Evolutionary conservation across 2,888 invertebrate genomes (phyloP), one percentile per base, ranked within the genome.

Genomic region (Julus scandinavius): DNA sequence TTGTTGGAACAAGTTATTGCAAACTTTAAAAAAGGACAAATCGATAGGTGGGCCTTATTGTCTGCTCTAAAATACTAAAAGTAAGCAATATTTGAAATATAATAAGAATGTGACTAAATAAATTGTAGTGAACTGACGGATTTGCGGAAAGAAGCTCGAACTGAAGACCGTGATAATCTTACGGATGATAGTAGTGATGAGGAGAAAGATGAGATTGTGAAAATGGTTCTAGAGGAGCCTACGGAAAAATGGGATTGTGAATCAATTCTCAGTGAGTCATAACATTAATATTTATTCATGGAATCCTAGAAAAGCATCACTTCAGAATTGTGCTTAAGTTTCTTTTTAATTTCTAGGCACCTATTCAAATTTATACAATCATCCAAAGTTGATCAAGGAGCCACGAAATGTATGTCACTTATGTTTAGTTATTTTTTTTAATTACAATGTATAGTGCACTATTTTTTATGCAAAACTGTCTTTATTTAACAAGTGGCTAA

Each of bases 351-450:
- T 85, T 89, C 41, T 89, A 92, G 92, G 96, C 38, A 98, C 97
- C 0, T 97, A 97, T 92, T 98, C 98, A 9, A 98, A 96, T 91
- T 93, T 96, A 88, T 97, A 97, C 92, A 98, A 99, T 93, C 97
- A 97, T 93, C 99, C 99, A 0, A 97, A 96, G 92, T 91, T 97
- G 40, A 97, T 98, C 87, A 90, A 90, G 58, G 97, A 96, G 91
- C 91, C 92, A n/a, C 95, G 95, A 0, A 94, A 94, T 92, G 95
- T 95, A 91, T 41, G 38, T 4, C 5, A 29, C 6, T 7, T 45
- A 45, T 7, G 7, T 45, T 5, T 45, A 5, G 6, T 7, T 45
- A 45, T 45, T 45, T 7, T 5, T 45, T 45, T 45, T 45, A 45
- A 7, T 7, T 45, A 45, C 45, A 29, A 29, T 29, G 29, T 29